Percentiles rank a stretch among this genome's conserved stretches.
Evolutionary conservation across 2,797 vertebrate genomes (phyloP).

Genomic region (Melanotaenia nigrans): DNA sequence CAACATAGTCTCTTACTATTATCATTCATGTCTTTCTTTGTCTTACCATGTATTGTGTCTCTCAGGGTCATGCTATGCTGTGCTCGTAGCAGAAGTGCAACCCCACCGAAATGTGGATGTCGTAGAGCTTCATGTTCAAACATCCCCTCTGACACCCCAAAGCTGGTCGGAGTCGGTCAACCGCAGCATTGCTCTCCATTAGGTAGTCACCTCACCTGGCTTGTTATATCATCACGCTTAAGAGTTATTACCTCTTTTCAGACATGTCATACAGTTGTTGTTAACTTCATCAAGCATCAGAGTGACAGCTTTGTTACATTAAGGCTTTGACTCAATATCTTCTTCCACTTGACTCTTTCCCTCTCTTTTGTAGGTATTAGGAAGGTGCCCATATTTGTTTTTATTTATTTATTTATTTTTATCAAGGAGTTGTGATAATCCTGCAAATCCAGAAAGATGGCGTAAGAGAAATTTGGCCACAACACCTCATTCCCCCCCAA

Average conservation of each 20-base stretch:
- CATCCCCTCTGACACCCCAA: slow-evolving; percentile 65
- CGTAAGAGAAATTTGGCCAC: not conserved
- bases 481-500: too few relatives aligned
- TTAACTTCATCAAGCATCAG: not conserved
- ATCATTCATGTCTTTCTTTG: not conserved
- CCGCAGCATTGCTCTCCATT: slow-evolving; percentile 85
- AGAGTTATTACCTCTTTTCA: not conserved
- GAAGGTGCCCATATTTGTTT: not conserved
- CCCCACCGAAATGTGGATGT: slow-evolving; percentile 76
- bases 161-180: slow-evolving; percentile 83
- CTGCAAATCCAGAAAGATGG: not conserved
- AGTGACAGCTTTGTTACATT: not conserved
- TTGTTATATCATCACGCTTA: slow-evolving; percentile 1
- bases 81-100: slow-evolving; percentile 79
- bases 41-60: slow-evolving; percentile 22
- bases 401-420: not conserved
- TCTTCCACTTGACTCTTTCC: not conserved
- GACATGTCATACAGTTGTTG: not conserved
- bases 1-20: not conserved
- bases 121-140: slow-evolving; percentile 74
- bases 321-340: not conserved
- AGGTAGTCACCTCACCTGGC: slow-evolving; percentile 75
- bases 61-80: slow-evolving; percentile 81
- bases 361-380: not conserved
- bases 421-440: not conserved